Percentiles rank a stretch among this genome's conserved stretches.
Evolutionary conservation across 1,140 invertebrate species (phyloP).

Genomic region (Diorhabda carinulata): DNA sequence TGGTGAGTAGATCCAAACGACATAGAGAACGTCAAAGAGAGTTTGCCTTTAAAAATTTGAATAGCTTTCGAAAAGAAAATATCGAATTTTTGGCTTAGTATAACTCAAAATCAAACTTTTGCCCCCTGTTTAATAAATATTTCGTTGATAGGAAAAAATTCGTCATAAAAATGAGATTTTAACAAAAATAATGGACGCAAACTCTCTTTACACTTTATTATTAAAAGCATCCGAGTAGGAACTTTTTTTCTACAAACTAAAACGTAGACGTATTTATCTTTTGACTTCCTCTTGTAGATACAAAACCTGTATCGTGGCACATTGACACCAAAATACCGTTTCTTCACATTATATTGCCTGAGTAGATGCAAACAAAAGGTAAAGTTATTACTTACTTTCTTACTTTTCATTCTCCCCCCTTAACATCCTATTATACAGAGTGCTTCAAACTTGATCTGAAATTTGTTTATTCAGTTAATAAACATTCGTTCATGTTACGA

Average conservation of each 20-base stretch:
- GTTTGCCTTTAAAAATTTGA: slow-evolving; percentile 1
- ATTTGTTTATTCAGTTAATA: too few relatives aligned
- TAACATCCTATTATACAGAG: too few relatives aligned
- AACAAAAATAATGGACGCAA: not conserved
- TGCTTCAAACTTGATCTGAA: too few relatives aligned
- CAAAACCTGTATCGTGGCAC: slow-evolving; percentile 16
- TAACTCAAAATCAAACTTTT: too few relatives aligned
- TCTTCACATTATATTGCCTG: slow-evolving; percentile 25
- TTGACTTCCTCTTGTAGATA: slow-evolving; percentile 21
- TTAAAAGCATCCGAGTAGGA: slow-evolving; percentile 16
- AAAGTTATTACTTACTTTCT: slow-evolving; percentile 21
- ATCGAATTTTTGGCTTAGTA: too few relatives aligned
- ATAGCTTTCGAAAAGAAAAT: too few relatives aligned
- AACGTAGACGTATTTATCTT: slow-evolving; percentile 18
- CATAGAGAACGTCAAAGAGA: slow-evolving; percentile 16
- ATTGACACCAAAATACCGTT: slow-evolving; percentile 21
- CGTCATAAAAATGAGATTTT: too few relatives aligned
- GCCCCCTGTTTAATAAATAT: too few relatives aligned
- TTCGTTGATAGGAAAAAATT: too few relatives aligned
- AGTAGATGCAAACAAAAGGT: slow-evolving; percentile 27
- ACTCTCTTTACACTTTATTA: slow-evolving; percentile 14
- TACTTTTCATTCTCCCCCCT: not conserved
- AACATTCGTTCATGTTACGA: too few relatives aligned
- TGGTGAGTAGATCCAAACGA: slow-evolving; percentile 33
- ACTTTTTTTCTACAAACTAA: not conserved